Conservation (phyloP, 2,797 vertebrate genomes). For the Oreortyx pictus region DNA sequence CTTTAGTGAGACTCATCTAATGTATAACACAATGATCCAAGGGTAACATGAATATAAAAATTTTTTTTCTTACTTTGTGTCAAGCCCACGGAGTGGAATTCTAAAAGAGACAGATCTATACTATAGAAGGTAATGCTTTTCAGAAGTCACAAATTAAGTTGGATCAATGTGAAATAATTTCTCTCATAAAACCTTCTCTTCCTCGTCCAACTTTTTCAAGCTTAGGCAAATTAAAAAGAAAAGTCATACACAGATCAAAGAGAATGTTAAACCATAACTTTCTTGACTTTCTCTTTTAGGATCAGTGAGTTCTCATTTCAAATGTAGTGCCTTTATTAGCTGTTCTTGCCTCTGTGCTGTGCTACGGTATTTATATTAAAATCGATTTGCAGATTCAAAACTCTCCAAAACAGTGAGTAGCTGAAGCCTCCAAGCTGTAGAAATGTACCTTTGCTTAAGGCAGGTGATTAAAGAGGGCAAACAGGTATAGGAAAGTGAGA, state of each 20-base stretch:
- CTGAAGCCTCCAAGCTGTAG: neutral
- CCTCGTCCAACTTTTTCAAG: slow-evolving; percentile 43
- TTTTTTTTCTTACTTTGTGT: neutral
- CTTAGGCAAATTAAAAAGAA: slow-evolving; percentile 54
- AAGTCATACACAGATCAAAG: slow-evolving; percentile 32
- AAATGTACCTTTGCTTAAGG: neutral
- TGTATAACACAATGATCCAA: neutral
- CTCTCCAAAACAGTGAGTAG: neutral
- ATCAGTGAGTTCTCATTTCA: slow-evolving; percentile 47
- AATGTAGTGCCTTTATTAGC: slow-evolving; percentile 20
- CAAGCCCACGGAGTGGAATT: neutral
- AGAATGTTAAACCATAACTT: slow-evolving; percentile 22
- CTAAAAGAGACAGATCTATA: neutral
- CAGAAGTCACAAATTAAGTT: neutral
- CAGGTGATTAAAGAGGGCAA: neutral
- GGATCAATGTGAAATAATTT: slow-evolving; percentile 24
- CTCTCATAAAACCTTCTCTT: slow-evolving; percentile 30
- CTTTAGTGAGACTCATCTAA: neutral
- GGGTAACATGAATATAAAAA: neutral
- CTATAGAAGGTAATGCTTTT: neutral
- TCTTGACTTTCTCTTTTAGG: slow-evolving; percentile 18
- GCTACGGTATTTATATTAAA: slow-evolving; percentile 8
- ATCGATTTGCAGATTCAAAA: neutral
- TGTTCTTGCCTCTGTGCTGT: neutral
- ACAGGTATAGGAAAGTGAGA: neutral